phyloP scores from a whole-genome alignment of 1,140 invertebrate species.

The Oreohelix idahoensis region DNA sequence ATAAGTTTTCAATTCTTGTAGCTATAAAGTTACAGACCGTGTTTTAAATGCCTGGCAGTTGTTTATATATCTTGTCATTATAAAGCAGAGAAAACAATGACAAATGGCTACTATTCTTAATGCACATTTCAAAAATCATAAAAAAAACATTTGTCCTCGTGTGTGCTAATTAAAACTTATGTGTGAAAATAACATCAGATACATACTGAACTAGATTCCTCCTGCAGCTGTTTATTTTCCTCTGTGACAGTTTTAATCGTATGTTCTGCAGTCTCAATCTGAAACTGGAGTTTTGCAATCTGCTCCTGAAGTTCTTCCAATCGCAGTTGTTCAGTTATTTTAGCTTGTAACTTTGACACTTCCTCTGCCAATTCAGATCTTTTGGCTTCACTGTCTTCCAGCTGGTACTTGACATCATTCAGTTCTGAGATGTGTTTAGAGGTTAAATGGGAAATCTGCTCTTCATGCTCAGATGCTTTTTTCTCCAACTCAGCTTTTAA shows the following conservation, averaged over 20 bases:
- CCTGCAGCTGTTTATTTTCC: conserved; percentile 84
- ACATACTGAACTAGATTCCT: conserved; percentile 63
- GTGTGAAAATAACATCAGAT: neutral
- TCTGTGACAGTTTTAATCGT: conserved; percentile 87
- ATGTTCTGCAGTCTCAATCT: conserved; percentile 79
- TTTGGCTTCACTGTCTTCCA: conserved; percentile 83
- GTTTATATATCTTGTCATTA: too few relatives aligned
- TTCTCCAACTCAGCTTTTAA: conserved; percentile 90
- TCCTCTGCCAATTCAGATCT: conserved; percentile 68
- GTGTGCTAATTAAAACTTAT: too few relatives aligned
- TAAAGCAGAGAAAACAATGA: too few relatives aligned
- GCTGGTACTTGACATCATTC: conserved; percentile 84
- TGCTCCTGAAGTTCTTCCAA: conserved; percentile 56
- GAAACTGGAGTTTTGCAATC: conserved; percentile 74
- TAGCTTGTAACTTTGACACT: conserved; percentile 84
- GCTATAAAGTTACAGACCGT: too few relatives aligned
- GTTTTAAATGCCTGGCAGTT: too few relatives aligned
- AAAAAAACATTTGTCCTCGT: too few relatives aligned
- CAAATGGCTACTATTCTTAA: too few relatives aligned
- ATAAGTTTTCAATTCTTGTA: too few relatives aligned
- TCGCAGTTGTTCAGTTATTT: conserved; percentile 73
- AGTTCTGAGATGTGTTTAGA: conserved; percentile 85
- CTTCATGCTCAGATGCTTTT: conserved; percentile 88
- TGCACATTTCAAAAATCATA: too few relatives aligned
- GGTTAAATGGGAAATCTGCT: conserved; percentile 86